Base-by-base conservation (phyloP, 2,888 invertebrate genomes). In the Ornithoptera alexandrae region DNA sequence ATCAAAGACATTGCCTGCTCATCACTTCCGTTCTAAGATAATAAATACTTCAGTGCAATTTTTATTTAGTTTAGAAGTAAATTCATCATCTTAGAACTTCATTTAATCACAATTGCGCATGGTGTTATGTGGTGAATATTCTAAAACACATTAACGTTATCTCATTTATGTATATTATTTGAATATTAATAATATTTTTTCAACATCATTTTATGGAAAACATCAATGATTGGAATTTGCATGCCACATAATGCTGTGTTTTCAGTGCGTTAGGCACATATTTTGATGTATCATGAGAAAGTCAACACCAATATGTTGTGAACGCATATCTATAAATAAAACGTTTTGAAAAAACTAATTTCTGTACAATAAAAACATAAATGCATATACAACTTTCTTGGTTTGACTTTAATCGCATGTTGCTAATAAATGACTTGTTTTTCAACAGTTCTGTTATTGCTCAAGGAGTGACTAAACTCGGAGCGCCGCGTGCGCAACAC, bases 341-440 rank as follows among this genome's bases (percentile, higher is more conserved):
- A 61, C n/a, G 30, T 24, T 64, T 50, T 59, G 64, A 57, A 22
- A 46, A 22, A 56, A 10, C 12, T 58, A 22, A 50, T 42, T 50
- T 57, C 2, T 46, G 50, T 24, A 53, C 53, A 53, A 53, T 8
- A 64, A 30, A 58, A 58, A 22, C 18, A 36, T 57, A 15, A 60
- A 76, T 89, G 89, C 88, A 86, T 89, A 85, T 81, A 78, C 86
- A 84, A 86, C 78, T 78, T 78, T 78, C 79, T 88, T 89, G 89
- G 87, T 87, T 83, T 84, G 89, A 84, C 88, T 92, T 92, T 85
- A 80, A 84, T 84, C 89, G 90, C 92, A 92, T 92, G 91, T 91
- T 88, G 92, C 92, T 92, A 92, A 92, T 92, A 86, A 92, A 91
- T 91, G 80, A 92, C 92, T 92, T 92, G 90, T 92, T 92, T 92